Percentiles rank a stretch among this genome's conserved stretches.
Evolutionary conservation across 2,888 invertebrate species (phyloP).

Genomic region (Cantharis nigra): DNA sequence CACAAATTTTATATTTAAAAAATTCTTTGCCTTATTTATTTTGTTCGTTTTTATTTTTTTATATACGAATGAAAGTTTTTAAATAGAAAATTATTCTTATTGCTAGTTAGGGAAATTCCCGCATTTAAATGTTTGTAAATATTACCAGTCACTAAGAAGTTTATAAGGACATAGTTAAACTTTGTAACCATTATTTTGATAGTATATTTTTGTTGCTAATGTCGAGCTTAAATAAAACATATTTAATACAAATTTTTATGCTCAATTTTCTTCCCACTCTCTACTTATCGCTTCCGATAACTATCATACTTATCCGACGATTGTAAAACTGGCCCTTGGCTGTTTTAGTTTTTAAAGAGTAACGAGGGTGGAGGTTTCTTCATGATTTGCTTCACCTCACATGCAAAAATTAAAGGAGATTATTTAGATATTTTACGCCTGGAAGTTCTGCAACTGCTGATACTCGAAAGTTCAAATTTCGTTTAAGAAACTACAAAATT

Average conservation of each 20-base stretch:
- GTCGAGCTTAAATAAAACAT: background rate
- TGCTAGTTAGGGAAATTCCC: background rate
- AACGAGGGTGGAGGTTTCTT: too few species aligned
- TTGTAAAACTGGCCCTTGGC: too few species aligned
- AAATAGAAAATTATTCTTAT: background rate
- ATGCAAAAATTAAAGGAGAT: too few species aligned
- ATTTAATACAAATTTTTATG: background rate
- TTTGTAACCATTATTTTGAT: background rate
- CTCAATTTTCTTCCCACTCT: too few species aligned
- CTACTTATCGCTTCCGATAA: too few species aligned
- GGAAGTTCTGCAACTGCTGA: too few species aligned
- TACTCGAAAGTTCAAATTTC: too few species aligned
- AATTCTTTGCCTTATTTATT: background rate
- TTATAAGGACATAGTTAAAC: background rate
- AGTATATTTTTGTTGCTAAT: constrained; percentile 4
- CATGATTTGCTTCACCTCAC: too few species aligned
- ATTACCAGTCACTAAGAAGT: background rate
- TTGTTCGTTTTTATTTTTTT: background rate
- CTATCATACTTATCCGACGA: too few species aligned
- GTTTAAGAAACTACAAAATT: too few species aligned
- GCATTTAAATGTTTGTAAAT: background rate
- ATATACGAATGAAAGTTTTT: background rate
- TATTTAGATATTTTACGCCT: too few species aligned
- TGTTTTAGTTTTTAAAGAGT: too few species aligned
- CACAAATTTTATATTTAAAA: background rate